Evolutionary conservation across 1,140 invertebrate genomes (phyloP).

Genomic region (Micrasema minimum): DNA sequence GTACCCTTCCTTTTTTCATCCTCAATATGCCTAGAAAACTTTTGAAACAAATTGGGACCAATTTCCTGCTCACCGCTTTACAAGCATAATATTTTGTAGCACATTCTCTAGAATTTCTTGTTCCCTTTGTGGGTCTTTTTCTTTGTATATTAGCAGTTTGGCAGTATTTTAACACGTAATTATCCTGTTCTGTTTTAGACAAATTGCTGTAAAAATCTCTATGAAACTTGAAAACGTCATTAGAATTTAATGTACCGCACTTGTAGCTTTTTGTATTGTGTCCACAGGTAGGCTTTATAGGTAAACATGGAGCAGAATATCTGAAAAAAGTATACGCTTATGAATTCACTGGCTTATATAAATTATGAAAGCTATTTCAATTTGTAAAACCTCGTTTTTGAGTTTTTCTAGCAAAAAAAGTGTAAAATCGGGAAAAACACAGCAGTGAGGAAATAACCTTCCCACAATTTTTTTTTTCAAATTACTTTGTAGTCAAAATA

Average conservation of each 20-base stretch:
- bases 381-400: too few relatives aligned
- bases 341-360: too few relatives aligned
- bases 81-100: not conserved
- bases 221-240: constrained; percentile 1
- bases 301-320: not conserved
- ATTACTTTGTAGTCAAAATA: too few relatives aligned
- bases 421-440: too few relatives aligned
- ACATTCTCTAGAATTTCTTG: not conserved
- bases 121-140: not conserved
- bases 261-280: not conserved
- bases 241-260: constrained; percentile 1
- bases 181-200: not conserved
- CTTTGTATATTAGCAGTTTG: not conserved
- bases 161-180: not conserved
- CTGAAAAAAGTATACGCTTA: not conserved
- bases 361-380: too few relatives aligned
- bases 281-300: constrained; percentile 2
- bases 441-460: too few relatives aligned
- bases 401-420: too few relatives aligned
- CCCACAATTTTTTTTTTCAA: too few relatives aligned
- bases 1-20: not conserved
- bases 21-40: constrained; percentile 1
- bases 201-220: not conserved
- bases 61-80: not conserved
- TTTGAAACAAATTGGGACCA: constrained; percentile 1